Conservation (phyloP, 2,113 vertebrate species). For the Pelecanoides urinatrix region DNA sequence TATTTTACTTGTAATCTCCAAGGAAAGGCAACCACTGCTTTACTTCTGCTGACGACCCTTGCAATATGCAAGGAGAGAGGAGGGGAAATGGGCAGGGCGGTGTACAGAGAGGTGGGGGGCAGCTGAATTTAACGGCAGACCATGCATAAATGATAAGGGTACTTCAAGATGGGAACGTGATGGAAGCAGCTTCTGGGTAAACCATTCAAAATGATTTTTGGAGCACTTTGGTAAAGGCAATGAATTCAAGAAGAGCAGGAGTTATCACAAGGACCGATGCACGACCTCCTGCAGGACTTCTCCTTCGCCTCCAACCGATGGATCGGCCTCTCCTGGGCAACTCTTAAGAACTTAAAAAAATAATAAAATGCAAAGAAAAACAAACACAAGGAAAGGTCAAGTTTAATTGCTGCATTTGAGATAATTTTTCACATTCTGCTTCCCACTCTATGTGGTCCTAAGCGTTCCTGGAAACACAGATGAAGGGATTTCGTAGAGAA, state of each 20-base stretch:
- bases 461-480: not conserved
- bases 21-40: not conserved
- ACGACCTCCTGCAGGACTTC: not conserved
- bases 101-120: no score
- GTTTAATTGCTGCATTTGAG: not conserved
- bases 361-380: not conserved
- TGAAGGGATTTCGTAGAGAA: not conserved
- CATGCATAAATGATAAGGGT: not conserved
- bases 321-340: not conserved
- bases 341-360: not conserved
- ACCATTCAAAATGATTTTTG: not conserved
- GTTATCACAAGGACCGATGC: not conserved
- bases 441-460: fast-evolving
- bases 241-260: not conserved
- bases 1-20: not conserved
- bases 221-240: not conserved
- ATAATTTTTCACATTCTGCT: not conserved
- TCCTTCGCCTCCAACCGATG: not conserved
- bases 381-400: not conserved
- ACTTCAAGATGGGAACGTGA: fast-evolving
- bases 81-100: not conserved
- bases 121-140: not conserved
- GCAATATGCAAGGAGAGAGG: not conserved
- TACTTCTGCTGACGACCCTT: not conserved
- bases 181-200: not conserved